These are phyloP conservation scores for Lamellibrachia satsuma DNA, from an alignment of 2,888 invertebrate genomes.

Conservation along the genomic window DNA sequence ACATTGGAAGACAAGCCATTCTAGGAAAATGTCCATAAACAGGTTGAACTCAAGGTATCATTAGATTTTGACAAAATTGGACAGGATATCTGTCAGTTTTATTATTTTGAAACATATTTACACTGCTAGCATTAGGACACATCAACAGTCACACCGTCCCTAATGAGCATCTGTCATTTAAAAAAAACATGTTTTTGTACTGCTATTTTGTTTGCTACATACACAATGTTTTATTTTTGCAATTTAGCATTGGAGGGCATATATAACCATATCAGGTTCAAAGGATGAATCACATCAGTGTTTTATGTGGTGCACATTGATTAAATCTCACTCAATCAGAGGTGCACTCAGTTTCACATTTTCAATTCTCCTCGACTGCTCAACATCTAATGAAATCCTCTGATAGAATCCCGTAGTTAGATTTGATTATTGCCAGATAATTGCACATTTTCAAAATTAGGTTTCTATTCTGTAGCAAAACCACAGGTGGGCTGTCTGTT, in stretches of 20 bases:
- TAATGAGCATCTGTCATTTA: background rate
- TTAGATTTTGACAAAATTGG: background rate
- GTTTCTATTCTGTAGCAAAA: background rate
- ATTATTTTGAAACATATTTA: too few species aligned
- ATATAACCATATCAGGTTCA: background rate
- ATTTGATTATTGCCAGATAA: constrained; percentile 3
- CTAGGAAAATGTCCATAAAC: background rate
- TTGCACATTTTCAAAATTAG: constrained; percentile 6
- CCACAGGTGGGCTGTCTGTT: background rate
- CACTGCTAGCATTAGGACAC: too few species aligned
- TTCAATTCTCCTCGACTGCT: background rate
- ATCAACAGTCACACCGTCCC: background rate
- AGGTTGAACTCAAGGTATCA: background rate
- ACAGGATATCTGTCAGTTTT: background rate
- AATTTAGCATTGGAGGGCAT: background rate
- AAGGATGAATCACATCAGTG: background rate
- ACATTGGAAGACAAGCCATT: background rate
- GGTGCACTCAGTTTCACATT: background rate
- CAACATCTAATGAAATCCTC: background rate
- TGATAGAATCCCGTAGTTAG: background rate
- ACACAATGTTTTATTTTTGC: background rate
- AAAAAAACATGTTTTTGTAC: background rate
- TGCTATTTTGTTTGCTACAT: background rate
- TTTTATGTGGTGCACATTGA: background rate
- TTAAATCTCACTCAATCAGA: background rate